These are phyloP conservation scores for Accipiter virgatus DNA, from an alignment of 2,113 vertebrate species.

Conservation along the genomic window DNA sequence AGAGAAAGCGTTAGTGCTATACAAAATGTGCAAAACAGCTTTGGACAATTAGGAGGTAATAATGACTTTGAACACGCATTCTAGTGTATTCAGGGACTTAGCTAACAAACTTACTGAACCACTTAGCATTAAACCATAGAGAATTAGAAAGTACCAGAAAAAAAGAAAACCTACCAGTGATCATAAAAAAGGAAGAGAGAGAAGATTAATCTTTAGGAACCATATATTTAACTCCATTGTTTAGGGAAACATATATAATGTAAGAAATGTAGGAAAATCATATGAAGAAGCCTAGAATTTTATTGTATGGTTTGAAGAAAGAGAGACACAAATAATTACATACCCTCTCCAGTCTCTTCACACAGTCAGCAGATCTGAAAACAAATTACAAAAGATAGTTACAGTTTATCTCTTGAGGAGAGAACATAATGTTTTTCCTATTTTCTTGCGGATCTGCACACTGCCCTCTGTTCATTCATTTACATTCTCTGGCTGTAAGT, in stretches of 20 bases:
- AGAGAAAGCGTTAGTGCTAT: neutral
- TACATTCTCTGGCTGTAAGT: neutral
- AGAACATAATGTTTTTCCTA: neutral
- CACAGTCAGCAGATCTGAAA: neutral
- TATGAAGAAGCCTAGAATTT: neutral
- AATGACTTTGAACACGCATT: neutral
- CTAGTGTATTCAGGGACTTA: neutral
- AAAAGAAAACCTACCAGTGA: neutral
- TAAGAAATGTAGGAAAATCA: neutral
- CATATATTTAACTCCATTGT: neutral
- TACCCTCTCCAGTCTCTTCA: neutral
- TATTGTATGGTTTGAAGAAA: neutral
- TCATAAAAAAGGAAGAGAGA: neutral
- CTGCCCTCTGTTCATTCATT: neutral
- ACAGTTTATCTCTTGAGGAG: neutral
- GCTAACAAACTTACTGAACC: neutral
- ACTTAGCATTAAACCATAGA: neutral
- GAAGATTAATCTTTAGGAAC: neutral
- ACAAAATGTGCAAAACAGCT: neutral
- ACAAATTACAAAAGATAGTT: neutral
- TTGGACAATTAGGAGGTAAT: neutral
- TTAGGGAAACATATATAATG: neutral
- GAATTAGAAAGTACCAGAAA: neutral
- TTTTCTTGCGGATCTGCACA: neutral
- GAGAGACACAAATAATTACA: neutral